Base-by-base conservation (phyloP, 2,113 vertebrate genomes). In the Siniperca chuatsi region DNA sequence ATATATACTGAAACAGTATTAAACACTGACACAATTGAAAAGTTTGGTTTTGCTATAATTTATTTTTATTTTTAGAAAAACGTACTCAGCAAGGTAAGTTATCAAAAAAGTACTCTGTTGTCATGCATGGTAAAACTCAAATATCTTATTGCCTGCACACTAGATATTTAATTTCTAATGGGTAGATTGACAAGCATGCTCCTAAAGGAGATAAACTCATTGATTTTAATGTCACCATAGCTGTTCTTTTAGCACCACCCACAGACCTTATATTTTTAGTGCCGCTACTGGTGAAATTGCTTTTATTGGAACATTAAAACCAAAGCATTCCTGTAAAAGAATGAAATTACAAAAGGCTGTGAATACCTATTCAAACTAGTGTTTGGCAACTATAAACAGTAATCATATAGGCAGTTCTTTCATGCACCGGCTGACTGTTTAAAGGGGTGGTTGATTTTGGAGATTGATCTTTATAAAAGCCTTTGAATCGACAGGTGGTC, bases 391-490 rank as follows among this genome's bases (percentile, higher is more conserved):
- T 74, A 37, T 62, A 70, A 73, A 81, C 75, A 33, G 46, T 37
- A 70, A 83, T 54, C 55, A 0, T 5, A 8, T 16, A 46, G 29
- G 23, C 66, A 10, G 58, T 62, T 73, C 40, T 73, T 55, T 81
- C 23, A 57, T 35, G 37, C 42, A 50, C 52, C 65, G 44, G 16
- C 67, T 0, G 55, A 54, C 54, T 67, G 1, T 73, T 69, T 29
- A 83, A 46, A 65, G 25, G 29, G 11, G 23, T 3, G 54, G 15
- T 25, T 71, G n/a, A 80, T 42, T 88, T 71, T 83, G 42, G 58
- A 65, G 7, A 75, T 70, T 48, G 57, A 87, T 87, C 73, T 68
- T 77, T 71, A 0, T 67, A 75, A 85, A 82, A 85, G 50, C 66
- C 23, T 77, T 52, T 75, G 64, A 78, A 29, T 67, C 62, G 5